These are phyloP conservation scores for Pachyuromys duprasi DNA, from an alignment of 2,797 vertebrate genomes.

Conservation along the genomic window DNA sequence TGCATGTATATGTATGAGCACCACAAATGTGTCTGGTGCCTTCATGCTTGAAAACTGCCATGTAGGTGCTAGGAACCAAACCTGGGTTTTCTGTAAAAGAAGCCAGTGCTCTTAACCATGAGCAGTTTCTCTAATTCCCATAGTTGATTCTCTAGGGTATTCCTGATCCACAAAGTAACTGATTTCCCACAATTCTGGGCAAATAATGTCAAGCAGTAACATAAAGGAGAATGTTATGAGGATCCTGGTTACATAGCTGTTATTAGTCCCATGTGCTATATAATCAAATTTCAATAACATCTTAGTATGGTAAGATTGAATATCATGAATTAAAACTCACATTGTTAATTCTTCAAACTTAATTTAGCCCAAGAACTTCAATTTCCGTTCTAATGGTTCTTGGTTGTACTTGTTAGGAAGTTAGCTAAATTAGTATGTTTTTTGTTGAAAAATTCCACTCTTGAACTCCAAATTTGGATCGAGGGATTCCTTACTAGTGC, in stretches of 20 bases:
- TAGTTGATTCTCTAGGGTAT: conserved; percentile 19
- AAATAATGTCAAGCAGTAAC: not conserved
- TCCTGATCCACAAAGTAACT: not conserved
- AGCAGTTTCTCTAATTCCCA: not conserved
- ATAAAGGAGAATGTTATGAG: not conserved
- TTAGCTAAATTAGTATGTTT: conserved; percentile 53
- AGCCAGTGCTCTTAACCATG: not conserved
- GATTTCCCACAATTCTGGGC: conserved; percentile 14
- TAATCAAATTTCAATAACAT: conserved; percentile 48
- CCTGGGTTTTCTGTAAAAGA: not conserved
- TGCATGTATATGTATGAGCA: not conserved
- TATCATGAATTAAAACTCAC: conserved; percentile 4
- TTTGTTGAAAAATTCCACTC: not conserved
- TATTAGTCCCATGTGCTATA: not conserved
- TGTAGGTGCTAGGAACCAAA: not conserved
- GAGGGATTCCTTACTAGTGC: not conserved
- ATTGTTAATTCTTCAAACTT: conserved; percentile 48
- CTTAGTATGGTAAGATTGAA: not conserved
- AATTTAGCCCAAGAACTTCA: conserved; percentile 66
- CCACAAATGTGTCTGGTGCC: not conserved
- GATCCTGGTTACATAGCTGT: not conserved
- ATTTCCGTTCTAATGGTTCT: conserved; percentile 60
- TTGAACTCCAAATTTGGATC: not conserved
- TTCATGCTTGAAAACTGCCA: not conserved
- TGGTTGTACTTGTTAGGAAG: conserved; percentile 58